Base-by-base conservation (phyloP, 2,113 vertebrate genomes). In the Lanius collurio region DNA sequence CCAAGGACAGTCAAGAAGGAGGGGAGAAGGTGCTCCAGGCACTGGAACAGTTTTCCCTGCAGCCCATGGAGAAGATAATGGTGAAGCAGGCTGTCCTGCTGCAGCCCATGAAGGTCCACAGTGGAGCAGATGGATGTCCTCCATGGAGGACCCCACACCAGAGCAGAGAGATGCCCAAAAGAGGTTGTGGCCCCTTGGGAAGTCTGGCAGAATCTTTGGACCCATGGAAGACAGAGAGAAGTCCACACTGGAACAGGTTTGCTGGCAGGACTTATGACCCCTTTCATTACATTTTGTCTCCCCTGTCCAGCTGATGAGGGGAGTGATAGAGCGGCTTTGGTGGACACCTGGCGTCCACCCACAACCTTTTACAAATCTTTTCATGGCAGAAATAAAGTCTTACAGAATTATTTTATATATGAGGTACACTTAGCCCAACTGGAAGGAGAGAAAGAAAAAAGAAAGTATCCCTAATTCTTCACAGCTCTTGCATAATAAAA, bases 261-360 rank as follows among this genome's bases (percentile, higher is more conserved):
- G 7, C 28, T 30, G 47, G 23, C 39, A 62, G 24, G n/a, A 46
- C 28, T 62, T 10, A 0, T n/a, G 55, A 62, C 19, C 15, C 20
- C 22, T 46, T 67, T 46, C 22, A 3, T 13, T 26, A 15, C 7
- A 57, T 59, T 70, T 50, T 41, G 27, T 37, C 47, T 23, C 30
- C 47, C 50, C 13, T 46, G 37, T 33, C 44, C 50, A 64, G 63
- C 18, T 46, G 50, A 82, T 13, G 18, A 59, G 26, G 10, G 2
- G 15, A 64, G 7, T 11, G n/a, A 52, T 5, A 77, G 15, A 52
- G 50, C 0, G 0, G 12, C 9, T 83, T 31, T 10, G 44, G 24
- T 24, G 44, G 6, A n/a, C 12, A 70, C 8, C 24, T 52, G 24
- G 24, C 44, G 50, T 52, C 57, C 30, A 81, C 14, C 31, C 14